Evolutionary conservation across 1,140 invertebrate genomes (phyloP), one percentile per base, ranked within the genome.

Genomic region (Asbolus verrucosus): DNA sequence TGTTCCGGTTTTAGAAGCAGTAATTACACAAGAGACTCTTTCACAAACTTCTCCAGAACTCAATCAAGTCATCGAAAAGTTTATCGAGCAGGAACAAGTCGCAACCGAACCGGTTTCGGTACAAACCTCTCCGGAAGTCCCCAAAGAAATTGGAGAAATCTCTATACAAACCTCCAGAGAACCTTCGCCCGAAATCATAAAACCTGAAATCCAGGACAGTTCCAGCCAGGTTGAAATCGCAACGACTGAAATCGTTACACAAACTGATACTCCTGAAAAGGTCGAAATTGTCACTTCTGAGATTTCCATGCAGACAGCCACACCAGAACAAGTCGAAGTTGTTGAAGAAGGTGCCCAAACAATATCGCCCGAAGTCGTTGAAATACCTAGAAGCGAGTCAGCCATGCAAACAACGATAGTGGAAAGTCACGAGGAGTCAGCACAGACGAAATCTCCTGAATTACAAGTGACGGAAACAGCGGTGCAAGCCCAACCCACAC

Each of bases 41-140:
- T 79, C 81, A 21, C 85, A 86, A 77, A 86, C 84, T 0, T 83
- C 83, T 5, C 84, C 80, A 27, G 67, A 77, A 60, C 3, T 43
- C 13, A 65, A 46, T 13, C 39, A 46, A 27, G 24, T 13, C 30
- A 31, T 54, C n/a, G 8, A 62, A 9, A 2, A 62, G 31, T 41
- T 30, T 43, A 65, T 60, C 21, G 21, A 16, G 21, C 30, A 36
- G 16, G 39, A 36, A 19, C 65, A 70, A 65, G 14, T 68, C 15
- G 19, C 41, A 21, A 74, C 67, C 1, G 82, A 85, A 65, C 84
- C 85, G 19, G 84, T 84, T 69, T 87, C 86, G 6, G 79, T 85
- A 13, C 88, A 90, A 81, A 90, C 88, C 13, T 80, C 79, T 3
- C 87, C 87, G 1, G 86, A 88, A 76, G 75, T 83, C 67, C 76